A percentile compares a stretch with the other conserved stretches of the same genome.
These are phyloP conservation scores for Gonocerus acuteangulatus DNA, from an alignment of 2,888 invertebrate genomes.

Conservation along the genomic window DNA sequence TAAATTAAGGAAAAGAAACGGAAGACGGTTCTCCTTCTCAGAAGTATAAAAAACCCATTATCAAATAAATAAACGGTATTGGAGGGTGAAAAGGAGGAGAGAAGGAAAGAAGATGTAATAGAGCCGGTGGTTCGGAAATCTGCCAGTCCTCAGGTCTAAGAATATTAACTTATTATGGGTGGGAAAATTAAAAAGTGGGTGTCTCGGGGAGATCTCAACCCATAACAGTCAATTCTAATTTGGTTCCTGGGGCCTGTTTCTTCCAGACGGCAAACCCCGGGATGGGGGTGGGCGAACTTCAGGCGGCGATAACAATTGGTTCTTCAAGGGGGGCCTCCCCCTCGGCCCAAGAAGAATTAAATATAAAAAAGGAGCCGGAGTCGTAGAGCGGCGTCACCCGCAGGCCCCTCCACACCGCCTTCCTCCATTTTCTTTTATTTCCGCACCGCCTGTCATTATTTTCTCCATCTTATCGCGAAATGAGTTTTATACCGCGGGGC, in stretches of 20 bases:
- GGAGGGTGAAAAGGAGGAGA: neutral
- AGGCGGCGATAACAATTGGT: slow-evolving; percentile 32
- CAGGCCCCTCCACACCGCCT: slow-evolving; percentile 24
- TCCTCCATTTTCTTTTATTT: slow-evolving; percentile 35
- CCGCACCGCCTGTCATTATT: slow-evolving; percentile 34
- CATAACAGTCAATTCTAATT: slow-evolving; percentile 36
- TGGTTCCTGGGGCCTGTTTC: slow-evolving; percentile 20
- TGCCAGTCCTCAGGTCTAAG: neutral
- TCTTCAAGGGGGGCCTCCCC: slow-evolving; percentile 1
- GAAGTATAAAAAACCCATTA: neutral
- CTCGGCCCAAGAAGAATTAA: neutral
- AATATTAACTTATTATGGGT: slow-evolving; percentile 24
- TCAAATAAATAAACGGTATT: slow-evolving; percentile 1
- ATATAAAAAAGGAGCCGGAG: neutral
- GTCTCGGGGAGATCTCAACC: slow-evolving; percentile 12
- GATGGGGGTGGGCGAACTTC: neutral
- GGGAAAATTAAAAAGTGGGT: slow-evolving; percentile 21
- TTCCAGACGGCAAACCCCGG: neutral
- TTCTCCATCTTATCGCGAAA: slow-evolving; percentile 36
- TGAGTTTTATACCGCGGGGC: slow-evolving; percentile 33
- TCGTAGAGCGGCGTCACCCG: slow-evolving; percentile 27
- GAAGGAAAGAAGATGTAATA: neutral
- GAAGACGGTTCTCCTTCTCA: no score
- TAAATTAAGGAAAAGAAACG: no score
- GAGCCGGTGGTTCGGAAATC: slow-evolving; percentile 10